Base-by-base conservation (phyloP, 64 coral and sea anemone species). In the Astreopora myriophthalma region DNA sequence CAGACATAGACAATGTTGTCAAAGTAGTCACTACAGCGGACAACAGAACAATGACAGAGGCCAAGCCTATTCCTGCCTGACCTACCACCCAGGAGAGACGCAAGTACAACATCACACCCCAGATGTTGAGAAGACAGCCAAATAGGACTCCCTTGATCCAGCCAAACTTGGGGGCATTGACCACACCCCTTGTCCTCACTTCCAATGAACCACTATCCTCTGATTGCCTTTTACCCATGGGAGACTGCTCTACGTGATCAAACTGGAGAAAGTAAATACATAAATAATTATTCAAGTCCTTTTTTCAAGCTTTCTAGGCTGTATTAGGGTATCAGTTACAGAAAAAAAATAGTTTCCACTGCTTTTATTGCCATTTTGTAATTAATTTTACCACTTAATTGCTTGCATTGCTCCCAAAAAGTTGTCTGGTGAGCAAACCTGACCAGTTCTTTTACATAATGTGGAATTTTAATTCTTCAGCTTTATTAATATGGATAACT, bases 111-210 rank as follows among this genome's bases (percentile, higher is more conserved):
- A 99, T 99, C 26, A 99, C 97, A 44, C 97, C 97, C 97, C 97
- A 99, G 52, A 99, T 99, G 42, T 99, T 99, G 16, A 99, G 80
- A 10, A 99, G 87, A 71, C 97, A 99, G 39, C 90, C 81, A 78
- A 99, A 93, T 5, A 99, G 34, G 26, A 99, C 97, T 13, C 97
- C 97, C 85, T 96, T 99, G 30, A 99, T 86, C 97, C 97, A 99
- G 10, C 97, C 97, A 91, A 99, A 96, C 57, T 99, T 99, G 0
- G 90, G 95, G 20, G 79, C 95, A 66, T 34, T 70, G 14, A 25
- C 3, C 40, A 20, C 16, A 16, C 22, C 29, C 5, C 77, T 67
- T 4, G 35, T 23, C 14, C 67, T 87, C 27, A 72, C 32, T 33
- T 87, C 39, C 28, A 34, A 0, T 8, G 34, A 6, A 23, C 32